Conservation (phyloP, 1,140 invertebrate genomes). For the Lucilia sericata region DNA sequence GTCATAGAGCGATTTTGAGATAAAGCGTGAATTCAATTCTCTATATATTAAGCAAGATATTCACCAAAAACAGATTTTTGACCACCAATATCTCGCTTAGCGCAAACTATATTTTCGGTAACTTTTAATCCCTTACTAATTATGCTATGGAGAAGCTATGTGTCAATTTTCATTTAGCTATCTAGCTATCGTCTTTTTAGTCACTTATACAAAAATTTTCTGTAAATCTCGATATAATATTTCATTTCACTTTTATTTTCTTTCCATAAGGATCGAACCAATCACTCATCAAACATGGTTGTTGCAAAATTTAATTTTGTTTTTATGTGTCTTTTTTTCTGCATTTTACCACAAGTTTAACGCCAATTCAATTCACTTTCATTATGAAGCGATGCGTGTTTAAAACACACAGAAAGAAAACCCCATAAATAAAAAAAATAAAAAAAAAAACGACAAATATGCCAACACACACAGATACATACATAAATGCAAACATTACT, state of each 20-base stretch:
- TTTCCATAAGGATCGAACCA: background rate
- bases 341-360: conserved; percentile 23
- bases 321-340: background rate
- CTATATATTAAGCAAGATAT: too few species aligned
- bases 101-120: too few species aligned
- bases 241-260: background rate
- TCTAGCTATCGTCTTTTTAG: too few species aligned
- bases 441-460: background rate
- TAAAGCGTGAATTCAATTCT: too few species aligned
- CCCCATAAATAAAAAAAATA: conserved; percentile 23
- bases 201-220: background rate
- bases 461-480: background rate
- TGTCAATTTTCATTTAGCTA: too few species aligned
- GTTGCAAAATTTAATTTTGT: background rate
- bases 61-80: too few species aligned
- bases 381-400: conserved; percentile 47
- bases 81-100: too few species aligned
- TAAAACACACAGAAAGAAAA: conserved; percentile 35
- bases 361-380: conserved; percentile 49
- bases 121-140: too few species aligned
- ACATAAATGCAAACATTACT: background rate
- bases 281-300: conserved; percentile 16
- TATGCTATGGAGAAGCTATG: too few species aligned
- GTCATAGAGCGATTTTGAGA: too few species aligned
- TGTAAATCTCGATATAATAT: background rate